These are phyloP conservation scores for Thereva nobilitata DNA, from an alignment of 2,888 invertebrate genomes.

Conservation along the genomic window DNA sequence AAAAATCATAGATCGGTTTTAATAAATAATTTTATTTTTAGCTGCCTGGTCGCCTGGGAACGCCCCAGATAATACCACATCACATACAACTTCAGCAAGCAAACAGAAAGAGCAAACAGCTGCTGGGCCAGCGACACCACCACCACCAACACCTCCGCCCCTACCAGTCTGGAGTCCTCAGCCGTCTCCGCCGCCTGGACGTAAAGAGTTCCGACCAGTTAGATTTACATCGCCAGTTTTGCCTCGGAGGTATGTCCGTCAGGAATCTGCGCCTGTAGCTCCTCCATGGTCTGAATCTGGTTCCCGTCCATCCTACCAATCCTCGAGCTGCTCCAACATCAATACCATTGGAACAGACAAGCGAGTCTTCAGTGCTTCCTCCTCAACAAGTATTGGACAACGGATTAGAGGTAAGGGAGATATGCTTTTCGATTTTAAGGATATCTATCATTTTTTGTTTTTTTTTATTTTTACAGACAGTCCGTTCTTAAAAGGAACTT, in stretches of 20 bases:
- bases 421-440: constrained; percentile 4
- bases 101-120: constrained; percentile 52
- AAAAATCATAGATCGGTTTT: not conserved
- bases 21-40: not conserved
- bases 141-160: constrained; percentile 55
- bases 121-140: constrained; percentile 56
- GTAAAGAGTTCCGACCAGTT: constrained; percentile 81
- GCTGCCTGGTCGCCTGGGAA: constrained; percentile 20
- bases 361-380: constrained; percentile 45
- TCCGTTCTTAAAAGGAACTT: constrained; percentile 66
- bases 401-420: constrained; percentile 77
- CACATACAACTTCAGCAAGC: constrained; percentile 32
- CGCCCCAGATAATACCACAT: constrained; percentile 28
- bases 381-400: constrained; percentile 61
- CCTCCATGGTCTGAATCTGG: constrained; percentile 46
- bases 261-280: constrained; percentile 41
- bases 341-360: constrained; percentile 53
- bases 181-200: constrained; percentile 72
- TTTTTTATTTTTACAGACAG: constrained; percentile 12
- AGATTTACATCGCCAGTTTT: constrained; percentile 72
- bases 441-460: not conserved
- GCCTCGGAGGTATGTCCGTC: constrained; percentile 58
- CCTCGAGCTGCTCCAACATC: constrained; percentile 63
- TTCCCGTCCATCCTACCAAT: constrained; percentile 59
- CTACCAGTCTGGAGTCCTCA: constrained; percentile 80